phyloP scores from a whole-genome alignment of 2,888 invertebrate species.

The Drosophila cognata region DNA sequence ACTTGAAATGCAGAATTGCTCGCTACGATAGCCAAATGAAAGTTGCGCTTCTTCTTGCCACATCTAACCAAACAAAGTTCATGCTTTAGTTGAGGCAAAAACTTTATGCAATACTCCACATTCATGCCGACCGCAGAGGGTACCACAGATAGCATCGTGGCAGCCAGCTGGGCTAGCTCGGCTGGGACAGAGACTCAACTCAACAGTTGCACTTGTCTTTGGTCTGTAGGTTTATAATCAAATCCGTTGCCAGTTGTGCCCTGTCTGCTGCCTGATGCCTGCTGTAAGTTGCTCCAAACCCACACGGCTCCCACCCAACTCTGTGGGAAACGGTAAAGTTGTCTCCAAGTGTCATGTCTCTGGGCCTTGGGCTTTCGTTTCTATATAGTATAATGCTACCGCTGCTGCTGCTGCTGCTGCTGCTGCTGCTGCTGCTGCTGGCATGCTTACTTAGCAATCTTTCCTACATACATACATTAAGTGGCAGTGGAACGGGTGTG shows the following conservation, averaged over 20 bases:
- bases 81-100: slow-evolving; percentile 34
- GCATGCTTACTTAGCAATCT: slow-evolving; percentile 31
- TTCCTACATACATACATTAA: slow-evolving; percentile 3
- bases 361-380: slow-evolving; percentile 15
- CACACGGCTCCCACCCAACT: slow-evolving; percentile 6
- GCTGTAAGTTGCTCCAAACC: slow-evolving; percentile 9
- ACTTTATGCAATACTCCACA: slow-evolving; percentile 35
- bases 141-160: slow-evolving; percentile 9
- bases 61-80: slow-evolving; percentile 45
- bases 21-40: slow-evolving; percentile 55
- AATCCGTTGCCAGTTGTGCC: slow-evolving; percentile 45
- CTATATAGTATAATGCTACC: neutral
- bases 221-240: slow-evolving; percentile 59
- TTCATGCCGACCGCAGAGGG: slow-evolving; percentile 21
- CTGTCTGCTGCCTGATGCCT: slow-evolving; percentile 9
- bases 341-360: slow-evolving; percentile 60
- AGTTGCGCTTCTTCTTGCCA: slow-evolving; percentile 29
- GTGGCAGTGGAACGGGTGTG: slow-evolving; percentile 5
- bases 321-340: slow-evolving; percentile 62
- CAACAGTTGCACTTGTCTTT: slow-evolving; percentile 62
- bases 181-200: slow-evolving; percentile 33
- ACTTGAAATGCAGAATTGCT: slow-evolving; percentile 61
- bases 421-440: neutral
- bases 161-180: slow-evolving; percentile 8
- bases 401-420: neutral